Base-by-base conservation (phyloP, 2,113 vertebrate species). In the Cyanoliseus patagonus region DNA sequence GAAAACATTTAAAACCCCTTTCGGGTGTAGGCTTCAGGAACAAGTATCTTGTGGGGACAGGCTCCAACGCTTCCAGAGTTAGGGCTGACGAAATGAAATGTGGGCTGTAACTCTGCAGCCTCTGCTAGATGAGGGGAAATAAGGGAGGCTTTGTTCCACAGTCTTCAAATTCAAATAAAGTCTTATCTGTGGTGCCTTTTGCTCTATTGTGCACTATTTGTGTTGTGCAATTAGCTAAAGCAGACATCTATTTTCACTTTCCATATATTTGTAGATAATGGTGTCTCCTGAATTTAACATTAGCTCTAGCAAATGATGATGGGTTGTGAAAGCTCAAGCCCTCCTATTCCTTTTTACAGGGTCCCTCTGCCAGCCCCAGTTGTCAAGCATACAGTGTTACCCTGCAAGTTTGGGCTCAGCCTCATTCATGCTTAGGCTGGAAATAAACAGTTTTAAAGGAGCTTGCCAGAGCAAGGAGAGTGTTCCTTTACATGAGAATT, bases 81-180 rank as follows among this genome's bases (percentile, higher is more conserved):
- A 41, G 31, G 52, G 39, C n/a, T 61, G 91, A 52, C 44, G 47
- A 25, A 52, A 41, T 35, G 44, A 59, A 77, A 51, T 39, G 59
- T 0, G 7, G 64, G 33, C 64, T 57, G 31, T 39, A n/a, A 64
- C 57, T 51, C 78, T 35, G 72, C 47, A 64, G 17, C 31, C 66
- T 78, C 30, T 66, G 72, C 59, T n/a, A 11, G 24, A 39, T 31
- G 79, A 61, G 66, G 79, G 52, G 31, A 67, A 77, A 52, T 18
- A 78, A 31, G 66, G 2, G 14, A 52, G 30, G 0, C 0, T 59
- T 46, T 31, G n/a, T 52, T 46, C 44, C 0, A 1, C 44, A 28
- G 78, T 37, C 57, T 72, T 46, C 59, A 33, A n/a, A 52, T 41
- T 46, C 72, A 72, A 44, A 64, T 20, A 11, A 37, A 64, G 78